A percentile compares a stretch with the other conserved stretches of the same genome.
These are phyloP conservation scores for Myotis planiceps DNA, from an alignment of 2,797 vertebrate genomes.

Conservation along the genomic window DNA sequence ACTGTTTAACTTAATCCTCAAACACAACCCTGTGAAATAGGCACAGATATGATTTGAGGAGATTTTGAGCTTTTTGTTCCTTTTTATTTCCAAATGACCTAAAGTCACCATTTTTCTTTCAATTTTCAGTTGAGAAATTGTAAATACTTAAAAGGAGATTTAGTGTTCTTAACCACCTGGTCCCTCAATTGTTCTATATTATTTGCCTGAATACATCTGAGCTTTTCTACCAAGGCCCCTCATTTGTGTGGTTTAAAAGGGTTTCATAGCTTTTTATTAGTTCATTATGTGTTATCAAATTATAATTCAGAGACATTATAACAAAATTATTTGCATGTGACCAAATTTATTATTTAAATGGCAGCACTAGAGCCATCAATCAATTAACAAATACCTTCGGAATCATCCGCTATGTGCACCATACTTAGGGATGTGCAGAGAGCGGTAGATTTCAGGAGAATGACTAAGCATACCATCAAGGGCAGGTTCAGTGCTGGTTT, in stretches of 20 bases:
- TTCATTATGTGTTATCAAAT: conserved; percentile 43
- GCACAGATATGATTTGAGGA: neutral
- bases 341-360: conserved; percentile 52
- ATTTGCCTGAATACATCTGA: conserved; percentile 35
- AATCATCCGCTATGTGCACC: neutral
- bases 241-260: conserved; percentile 40
- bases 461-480: neutral
- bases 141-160: conserved; percentile 40
- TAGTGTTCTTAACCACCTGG: neutral
- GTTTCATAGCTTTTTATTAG: conserved; percentile 43
- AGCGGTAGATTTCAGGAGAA: neutral
- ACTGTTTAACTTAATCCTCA: neutral
- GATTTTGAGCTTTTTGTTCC: conserved; percentile 23
- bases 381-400: neutral
- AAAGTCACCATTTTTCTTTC: conserved; percentile 2
- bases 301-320: neutral
- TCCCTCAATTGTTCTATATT: neutral
- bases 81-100: neutral
- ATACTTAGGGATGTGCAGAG: neutral
- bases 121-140: neutral
- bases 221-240: neutral
- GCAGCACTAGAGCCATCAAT: neutral
- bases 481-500: neutral
- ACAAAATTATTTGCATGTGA: conserved; percentile 27
- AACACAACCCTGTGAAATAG: neutral